Percentiles rank a stretch among this genome's conserved stretches.
phyloP scores from a whole-genome alignment of 1,140 invertebrate species.

The Cotesia typhae region DNA sequence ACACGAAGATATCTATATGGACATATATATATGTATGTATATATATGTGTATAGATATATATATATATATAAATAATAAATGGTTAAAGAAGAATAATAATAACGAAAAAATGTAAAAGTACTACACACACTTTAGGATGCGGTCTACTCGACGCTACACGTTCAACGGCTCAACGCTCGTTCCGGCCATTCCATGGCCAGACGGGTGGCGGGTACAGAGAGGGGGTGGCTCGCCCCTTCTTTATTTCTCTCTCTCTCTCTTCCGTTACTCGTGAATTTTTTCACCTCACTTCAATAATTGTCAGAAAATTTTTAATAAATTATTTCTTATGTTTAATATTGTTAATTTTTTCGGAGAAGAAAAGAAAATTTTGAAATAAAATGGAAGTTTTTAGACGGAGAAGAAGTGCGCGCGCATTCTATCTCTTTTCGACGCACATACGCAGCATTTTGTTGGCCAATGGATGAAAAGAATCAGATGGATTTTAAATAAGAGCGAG shows the following conservation, averaged over 20 bases:
- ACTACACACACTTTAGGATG: constrained; percentile 59
- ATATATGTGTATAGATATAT: not conserved
- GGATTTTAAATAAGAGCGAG: too few species aligned
- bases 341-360: not conserved
- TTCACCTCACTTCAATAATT: constrained; percentile 34
- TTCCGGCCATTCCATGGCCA: constrained; percentile 56
- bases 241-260: constrained; percentile 49
- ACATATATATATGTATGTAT: not conserved
- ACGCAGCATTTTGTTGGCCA: constrained; percentile 24
- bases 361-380: too few species aligned
- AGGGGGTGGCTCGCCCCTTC: constrained; percentile 50
- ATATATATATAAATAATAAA: constrained; percentile 14
- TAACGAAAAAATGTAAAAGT: constrained; percentile 42
- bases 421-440: constrained; percentile 7
- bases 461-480: constrained; percentile 36
- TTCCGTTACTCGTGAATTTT: constrained; percentile 36
- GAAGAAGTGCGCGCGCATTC: constrained; percentile 22
- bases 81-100: constrained; percentile 29
- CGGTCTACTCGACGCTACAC: constrained; percentile 63
- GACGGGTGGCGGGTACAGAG: constrained; percentile 51
- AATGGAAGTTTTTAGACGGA: too few species aligned
- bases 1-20: constrained; percentile 17
- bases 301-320: not conserved
- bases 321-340: not conserved
- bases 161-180: constrained; percentile 58